phyloP scores from a whole-genome alignment of 2,888 invertebrate species.

The Mesodorylaimus sp. region DNA sequence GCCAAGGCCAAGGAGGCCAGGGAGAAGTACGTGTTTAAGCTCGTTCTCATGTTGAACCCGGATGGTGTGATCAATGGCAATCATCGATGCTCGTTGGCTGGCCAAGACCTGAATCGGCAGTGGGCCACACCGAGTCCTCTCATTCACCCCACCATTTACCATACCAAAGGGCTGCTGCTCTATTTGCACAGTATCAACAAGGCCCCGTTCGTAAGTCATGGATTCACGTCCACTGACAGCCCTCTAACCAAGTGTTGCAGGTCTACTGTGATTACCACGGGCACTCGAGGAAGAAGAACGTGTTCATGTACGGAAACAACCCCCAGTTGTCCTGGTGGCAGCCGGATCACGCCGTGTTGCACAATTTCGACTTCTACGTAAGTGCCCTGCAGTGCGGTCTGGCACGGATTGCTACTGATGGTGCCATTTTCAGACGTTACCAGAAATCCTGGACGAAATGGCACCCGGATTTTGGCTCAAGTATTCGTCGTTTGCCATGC shows the following conservation, averaged over 20 bases:
- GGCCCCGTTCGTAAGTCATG: slow-evolving; percentile 29
- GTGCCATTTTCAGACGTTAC: slow-evolving; percentile 47
- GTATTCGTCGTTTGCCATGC: slow-evolving; percentile 56
- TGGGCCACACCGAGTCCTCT: slow-evolving; percentile 77
- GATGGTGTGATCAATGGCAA: slow-evolving; percentile 75
- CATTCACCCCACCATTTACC: slow-evolving; percentile 83
- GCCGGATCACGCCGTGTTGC: slow-evolving; percentile 15
- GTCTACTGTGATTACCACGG: slow-evolving; percentile 84
- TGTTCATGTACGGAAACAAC: slow-evolving; percentile 83
- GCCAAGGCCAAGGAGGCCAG: slow-evolving; percentile 44
- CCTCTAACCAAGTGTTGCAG: slow-evolving; percentile 53
- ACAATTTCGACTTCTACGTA: slow-evolving; percentile 7
- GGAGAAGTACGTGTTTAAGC: slow-evolving; percentile 57
- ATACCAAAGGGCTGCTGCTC: slow-evolving; percentile 44
- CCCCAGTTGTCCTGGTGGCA: slow-evolving; percentile 26
- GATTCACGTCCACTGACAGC: slow-evolving; percentile 12
- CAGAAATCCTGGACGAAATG: slow-evolving; percentile 49
- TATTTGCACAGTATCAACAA: slow-evolving; percentile 35
- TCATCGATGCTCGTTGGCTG: slow-evolving; percentile 70
- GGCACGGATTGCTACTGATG: no score
- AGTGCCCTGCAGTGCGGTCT: not conserved
- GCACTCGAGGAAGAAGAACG: slow-evolving; percentile 80
- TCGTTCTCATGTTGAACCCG: slow-evolving; percentile 70
- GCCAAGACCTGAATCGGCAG: slow-evolving; percentile 79
- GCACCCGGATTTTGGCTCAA: slow-evolving; percentile 52